phyloP scores from a whole-genome alignment of 2,113 vertebrate species.

The Amphilophus citrinellus region DNA sequence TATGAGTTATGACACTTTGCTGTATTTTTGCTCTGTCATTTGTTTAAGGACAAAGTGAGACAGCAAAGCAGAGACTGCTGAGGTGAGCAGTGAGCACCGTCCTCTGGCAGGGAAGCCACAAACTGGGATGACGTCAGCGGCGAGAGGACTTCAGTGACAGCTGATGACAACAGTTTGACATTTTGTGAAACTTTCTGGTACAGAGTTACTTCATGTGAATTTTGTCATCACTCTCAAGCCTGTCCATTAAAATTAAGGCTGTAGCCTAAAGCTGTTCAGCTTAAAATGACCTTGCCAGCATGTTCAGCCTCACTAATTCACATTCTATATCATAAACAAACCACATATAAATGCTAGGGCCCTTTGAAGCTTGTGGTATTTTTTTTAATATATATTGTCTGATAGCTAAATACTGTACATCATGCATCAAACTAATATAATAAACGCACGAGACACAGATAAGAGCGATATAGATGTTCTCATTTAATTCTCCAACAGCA shows the following conservation, averaged over 20 bases:
- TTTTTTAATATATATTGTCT: not conserved
- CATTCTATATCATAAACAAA: not conserved
- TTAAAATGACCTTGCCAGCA: not conserved
- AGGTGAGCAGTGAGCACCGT: conserved; percentile 43
- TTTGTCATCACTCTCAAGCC: not conserved
- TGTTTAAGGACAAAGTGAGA: conserved; percentile 37
- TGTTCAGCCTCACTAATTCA: not conserved
- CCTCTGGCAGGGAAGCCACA: conserved; percentile 31
- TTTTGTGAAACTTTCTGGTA: not conserved
- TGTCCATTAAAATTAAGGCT: not conserved
- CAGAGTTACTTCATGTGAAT: not conserved
- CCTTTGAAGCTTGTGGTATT: not conserved
- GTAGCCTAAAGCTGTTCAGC: not conserved
- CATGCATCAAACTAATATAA: not conserved
- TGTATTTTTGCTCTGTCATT: conserved; percentile 11
- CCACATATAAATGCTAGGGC: not conserved
- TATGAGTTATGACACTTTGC: not conserved
- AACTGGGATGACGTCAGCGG: conserved; percentile 37
- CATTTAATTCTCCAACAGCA: not conserved
- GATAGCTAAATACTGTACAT: not conserved
- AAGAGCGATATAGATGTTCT: not conserved
- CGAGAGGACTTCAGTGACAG: not conserved
- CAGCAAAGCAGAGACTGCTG: conserved; percentile 35
- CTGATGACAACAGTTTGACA: not conserved
- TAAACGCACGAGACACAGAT: not conserved